phyloP scores from a whole-genome alignment of 2,113 vertebrate species.

The Halichoeres trimaculatus region DNA sequence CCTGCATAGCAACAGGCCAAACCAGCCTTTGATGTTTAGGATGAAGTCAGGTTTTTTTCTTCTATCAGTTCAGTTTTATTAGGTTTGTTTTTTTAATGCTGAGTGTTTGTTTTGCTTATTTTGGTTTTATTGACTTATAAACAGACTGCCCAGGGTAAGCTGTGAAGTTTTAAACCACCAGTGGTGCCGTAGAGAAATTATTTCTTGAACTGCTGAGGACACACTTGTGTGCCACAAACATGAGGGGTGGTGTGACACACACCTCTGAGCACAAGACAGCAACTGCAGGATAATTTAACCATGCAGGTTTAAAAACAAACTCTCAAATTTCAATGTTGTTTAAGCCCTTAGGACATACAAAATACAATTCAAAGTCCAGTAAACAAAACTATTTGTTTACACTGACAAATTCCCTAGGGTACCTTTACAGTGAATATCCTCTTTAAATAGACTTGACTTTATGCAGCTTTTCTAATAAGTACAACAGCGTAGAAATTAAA shows the following conservation, averaged over 20 bases:
- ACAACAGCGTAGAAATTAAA: neutral
- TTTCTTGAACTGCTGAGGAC: neutral
- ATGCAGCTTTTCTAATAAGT: slow-evolving; percentile 3
- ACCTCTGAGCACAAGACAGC: neutral
- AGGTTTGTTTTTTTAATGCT: neutral
- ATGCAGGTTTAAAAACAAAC: slow-evolving; percentile 25
- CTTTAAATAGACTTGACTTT: slow-evolving; percentile 18
- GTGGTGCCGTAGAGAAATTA: neutral
- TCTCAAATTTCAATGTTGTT: neutral
- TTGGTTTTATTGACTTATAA: slow-evolving; percentile 2
- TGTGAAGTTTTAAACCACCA: slow-evolving; percentile 1
- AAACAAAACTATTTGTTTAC: slow-evolving; percentile 52
- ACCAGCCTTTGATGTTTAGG: slow-evolving; percentile 29
- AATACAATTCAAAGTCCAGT: slow-evolving; percentile 27
- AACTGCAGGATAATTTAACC: slow-evolving; percentile 5
- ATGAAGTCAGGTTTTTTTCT: slow-evolving; percentile 51
- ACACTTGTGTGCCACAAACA: neutral
- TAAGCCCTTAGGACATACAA: neutral
- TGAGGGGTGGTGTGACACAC: neutral
- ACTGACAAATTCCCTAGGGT: slow-evolving; percentile 27
- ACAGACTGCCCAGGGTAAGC: neutral
- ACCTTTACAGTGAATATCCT: slow-evolving; percentile 23
- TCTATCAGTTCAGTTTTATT: slow-evolving; percentile 35
- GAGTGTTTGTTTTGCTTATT: neutral
- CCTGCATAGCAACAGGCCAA: slow-evolving; percentile 77